Evolutionary conservation across 2,797 vertebrate genomes (phyloP), one percentile per base, ranked within the genome.

Genomic region (Parauchenoglanis ngamensis): DNA sequence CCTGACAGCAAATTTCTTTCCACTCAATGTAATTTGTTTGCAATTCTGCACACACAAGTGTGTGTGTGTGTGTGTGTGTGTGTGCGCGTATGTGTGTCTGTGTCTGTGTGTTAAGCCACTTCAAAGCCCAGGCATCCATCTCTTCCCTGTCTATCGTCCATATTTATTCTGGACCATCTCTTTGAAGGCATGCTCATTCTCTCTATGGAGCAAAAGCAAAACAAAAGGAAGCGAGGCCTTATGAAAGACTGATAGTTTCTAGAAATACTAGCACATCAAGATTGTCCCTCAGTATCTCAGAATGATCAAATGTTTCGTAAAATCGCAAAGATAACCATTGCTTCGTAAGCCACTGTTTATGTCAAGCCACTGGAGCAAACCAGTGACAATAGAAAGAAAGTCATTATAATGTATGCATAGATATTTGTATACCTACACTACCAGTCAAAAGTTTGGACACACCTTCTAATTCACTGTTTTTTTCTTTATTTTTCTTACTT

Each of bases 81-180:
- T n/a, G 8, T 28, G 46, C 28, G 70, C 46, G 35, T 23, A 10
- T 15, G 61, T 56, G 46, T 75, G 63, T 40, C 28, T 77, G 40
- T 61, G 49, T 52, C 5, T 73, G 83, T 80, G 65, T 28, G 56
- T 13, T 28, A 54, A 56, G 1, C 2, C 76, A 68, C 85, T 80
- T 86, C 85, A 86, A 86, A 86, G 75, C 49, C 65, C 52, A 28
- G 23, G 35, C 63, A 54, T 80, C 63, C 35, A 6, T 46, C 76
- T 40, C 85, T 80, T 77, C 23, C 63, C 77, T 57, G 25, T 72
- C 31, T 70, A 7, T 80, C 65, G 52, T 80, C 65, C 77, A 86
- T 86, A 70, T 86, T 86, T 86, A 80, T 72, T 80, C 85, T 78
- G 85, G 52, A 19, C 76, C 52, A 52, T 86, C 10, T n/a, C 75